Conservation (phyloP, 2,888 invertebrate species). For the Pilophorus perplexus region DNA sequence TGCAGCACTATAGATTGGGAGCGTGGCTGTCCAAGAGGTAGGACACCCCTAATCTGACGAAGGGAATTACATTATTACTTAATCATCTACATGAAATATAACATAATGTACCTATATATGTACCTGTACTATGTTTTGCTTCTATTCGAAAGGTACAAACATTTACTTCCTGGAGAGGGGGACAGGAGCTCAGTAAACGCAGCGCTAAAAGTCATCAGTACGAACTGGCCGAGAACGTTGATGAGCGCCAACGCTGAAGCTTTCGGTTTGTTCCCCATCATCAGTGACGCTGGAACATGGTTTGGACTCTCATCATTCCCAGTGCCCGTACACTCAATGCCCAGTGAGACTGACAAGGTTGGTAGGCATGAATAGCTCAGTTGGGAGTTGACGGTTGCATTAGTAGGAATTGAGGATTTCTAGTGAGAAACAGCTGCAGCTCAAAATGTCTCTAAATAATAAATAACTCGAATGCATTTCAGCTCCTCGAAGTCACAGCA, state of each 20-base stretch:
- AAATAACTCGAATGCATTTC: too few relatives aligned
- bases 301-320: conserved; percentile 27
- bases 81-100: too few relatives aligned
- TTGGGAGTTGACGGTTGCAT: too few relatives aligned
- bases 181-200: conserved; percentile 22
- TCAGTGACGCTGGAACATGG: conserved; percentile 13
- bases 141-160: conserved; percentile 28
- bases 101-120: too few relatives aligned
- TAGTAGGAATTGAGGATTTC: too few relatives aligned
- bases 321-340: conserved; percentile 26
- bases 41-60: too few relatives aligned
- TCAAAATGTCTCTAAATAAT: too few relatives aligned
- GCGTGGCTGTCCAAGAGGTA: conserved; percentile 64
- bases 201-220: conserved; percentile 28
- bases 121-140: too few relatives aligned
- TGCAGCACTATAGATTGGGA: conserved; percentile 64
- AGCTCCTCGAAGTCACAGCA: conserved; percentile 29
- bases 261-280: conserved; percentile 27
- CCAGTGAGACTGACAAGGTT: conserved; percentile 21
- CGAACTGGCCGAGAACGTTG: conserved; percentile 26
- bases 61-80: too few relatives aligned
- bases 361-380: too few relatives aligned
- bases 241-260: conserved; percentile 31
- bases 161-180: conserved; percentile 9
- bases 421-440: too few relatives aligned